phyloP scores from a whole-genome alignment of 2,797 vertebrate species.

The Amazona ochrocephala region DNA sequence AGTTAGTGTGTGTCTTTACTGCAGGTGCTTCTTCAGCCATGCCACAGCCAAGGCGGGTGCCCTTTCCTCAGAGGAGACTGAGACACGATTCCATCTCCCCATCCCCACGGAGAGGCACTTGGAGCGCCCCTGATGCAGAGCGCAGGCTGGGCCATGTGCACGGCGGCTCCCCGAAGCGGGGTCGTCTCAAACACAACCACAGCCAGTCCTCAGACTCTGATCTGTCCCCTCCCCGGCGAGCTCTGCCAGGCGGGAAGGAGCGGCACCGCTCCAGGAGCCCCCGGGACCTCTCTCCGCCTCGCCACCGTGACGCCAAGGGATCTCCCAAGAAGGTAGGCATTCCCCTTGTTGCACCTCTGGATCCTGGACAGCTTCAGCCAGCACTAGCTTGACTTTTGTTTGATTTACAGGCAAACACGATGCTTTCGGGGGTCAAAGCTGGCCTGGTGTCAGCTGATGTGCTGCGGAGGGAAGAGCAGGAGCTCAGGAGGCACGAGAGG shows the following conservation, averaged over 20 bases:
- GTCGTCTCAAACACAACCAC: conserved; percentile 70
- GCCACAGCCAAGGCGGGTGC: conserved; percentile 7
- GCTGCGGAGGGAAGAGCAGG: conserved; percentile 87
- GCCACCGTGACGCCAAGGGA: background rate
- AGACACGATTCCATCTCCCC: conserved; percentile 44
- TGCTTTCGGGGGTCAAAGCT: conserved; percentile 86
- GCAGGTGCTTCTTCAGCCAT: conserved; percentile 40
- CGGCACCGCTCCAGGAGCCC: background rate
- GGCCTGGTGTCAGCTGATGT: conserved; percentile 88
- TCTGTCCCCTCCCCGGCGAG: conserved; percentile 80
- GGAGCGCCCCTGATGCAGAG: conserved; percentile 29
- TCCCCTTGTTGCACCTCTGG: accelerated
- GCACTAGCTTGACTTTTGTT: background rate
- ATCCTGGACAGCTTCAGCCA: background rate
- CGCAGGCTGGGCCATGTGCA: background rate
- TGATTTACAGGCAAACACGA: conserved; percentile 69
- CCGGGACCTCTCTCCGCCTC: accelerated
- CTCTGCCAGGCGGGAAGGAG: conserved; percentile 60
- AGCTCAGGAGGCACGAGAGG: conserved; percentile 81
- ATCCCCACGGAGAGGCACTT: background rate
- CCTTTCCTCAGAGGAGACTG: conserved; percentile 14
- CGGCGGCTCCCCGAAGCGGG: conserved; percentile 73
- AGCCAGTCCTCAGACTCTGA: conserved; percentile 66
- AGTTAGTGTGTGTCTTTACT: accelerated
- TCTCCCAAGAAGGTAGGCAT: conserved; percentile 6